phyloP scores from a whole-genome alignment of 2,113 vertebrate genomes.

The Collichthys lucidus region DNA sequence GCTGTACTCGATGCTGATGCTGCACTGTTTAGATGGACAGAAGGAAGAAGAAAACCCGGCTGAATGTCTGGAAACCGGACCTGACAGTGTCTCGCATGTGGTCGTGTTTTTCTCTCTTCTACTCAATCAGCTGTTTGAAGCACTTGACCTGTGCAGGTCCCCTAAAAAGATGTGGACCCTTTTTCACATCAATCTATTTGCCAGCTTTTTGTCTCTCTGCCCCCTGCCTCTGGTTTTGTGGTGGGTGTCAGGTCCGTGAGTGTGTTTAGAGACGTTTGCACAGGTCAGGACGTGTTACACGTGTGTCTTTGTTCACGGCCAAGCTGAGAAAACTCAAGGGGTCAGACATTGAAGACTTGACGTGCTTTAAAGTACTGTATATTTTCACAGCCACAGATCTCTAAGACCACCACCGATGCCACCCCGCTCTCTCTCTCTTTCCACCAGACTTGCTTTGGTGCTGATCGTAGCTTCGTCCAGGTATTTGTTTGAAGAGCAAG shows the following conservation, averaged over 20 bases:
- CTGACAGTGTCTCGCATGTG: background rate
- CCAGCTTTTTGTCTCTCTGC: conserved; percentile 3
- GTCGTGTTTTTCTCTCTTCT: background rate
- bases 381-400: conserved; percentile 53
- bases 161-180: background rate
- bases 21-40: conserved; percentile 57
- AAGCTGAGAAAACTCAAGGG: conserved; percentile 38
- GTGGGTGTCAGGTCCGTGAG: conserved; percentile 12
- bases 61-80: conserved; percentile 38
- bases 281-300: conserved; percentile 40
- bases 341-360: conserved; percentile 44
- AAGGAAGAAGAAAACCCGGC: conserved; percentile 19
- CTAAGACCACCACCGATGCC: background rate
- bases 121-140: conserved; percentile 23
- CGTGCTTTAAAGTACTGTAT: conserved; percentile 32
- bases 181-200: conserved; percentile 16
- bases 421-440: conserved; percentile 3
- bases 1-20: conserved; percentile 65
- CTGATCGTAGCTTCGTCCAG: background rate
- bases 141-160: conserved; percentile 8
- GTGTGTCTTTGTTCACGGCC: conserved; percentile 31
- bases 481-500: conserved; percentile 67
- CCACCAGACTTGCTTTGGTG: conserved; percentile 5
- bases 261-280: conserved; percentile 22
- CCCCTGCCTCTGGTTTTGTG: conserved; percentile 7